Conservation (phyloP, 37 sponge, comb jelly and placozoan genomes). For the Aplysina aerophoba region DNA sequence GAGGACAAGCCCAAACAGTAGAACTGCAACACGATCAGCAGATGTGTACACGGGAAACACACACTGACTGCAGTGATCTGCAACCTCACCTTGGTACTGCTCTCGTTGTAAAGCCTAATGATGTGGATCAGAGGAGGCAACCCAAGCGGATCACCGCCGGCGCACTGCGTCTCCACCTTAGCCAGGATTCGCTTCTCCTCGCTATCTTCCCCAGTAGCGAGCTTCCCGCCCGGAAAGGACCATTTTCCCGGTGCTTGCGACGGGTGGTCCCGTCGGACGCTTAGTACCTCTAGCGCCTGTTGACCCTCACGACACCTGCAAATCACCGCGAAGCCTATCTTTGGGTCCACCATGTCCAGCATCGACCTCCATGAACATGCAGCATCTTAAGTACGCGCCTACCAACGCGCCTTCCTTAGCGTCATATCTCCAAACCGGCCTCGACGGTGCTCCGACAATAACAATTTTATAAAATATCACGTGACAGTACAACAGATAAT, state of each 20-base stretch:
- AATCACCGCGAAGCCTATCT: conserved; percentile 23
- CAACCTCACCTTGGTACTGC: background rate
- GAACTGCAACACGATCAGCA: too few species aligned
- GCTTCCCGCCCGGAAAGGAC: conserved; percentile 85
- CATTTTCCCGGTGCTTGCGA: conserved; percentile 74
- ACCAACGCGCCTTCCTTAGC: too few species aligned
- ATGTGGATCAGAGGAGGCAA: conserved; percentile 87
- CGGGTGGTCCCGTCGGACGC: conserved; percentile 23
- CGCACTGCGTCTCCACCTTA: conserved; percentile 71
- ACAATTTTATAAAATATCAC: too few species aligned
- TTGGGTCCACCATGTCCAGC: conserved; percentile 12
- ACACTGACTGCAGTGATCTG: too few species aligned
- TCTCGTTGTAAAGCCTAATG: conserved; percentile 30
- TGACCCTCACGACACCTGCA: conserved; percentile 13
- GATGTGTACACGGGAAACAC: too few species aligned
- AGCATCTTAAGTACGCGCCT: background rate
- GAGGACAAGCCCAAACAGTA: too few species aligned
- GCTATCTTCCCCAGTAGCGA: conserved; percentile 62
- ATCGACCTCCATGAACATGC: background rate
- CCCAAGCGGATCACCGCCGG: conserved; percentile 73
- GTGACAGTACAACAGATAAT: too few species aligned
- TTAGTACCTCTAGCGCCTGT: conserved; percentile 1
- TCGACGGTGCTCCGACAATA: too few species aligned
- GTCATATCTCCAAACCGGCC: too few species aligned
- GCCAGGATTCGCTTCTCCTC: conserved; percentile 73